A percentile compares a stretch with the other conserved stretches of the same genome.
Evolutionary conservation across 2,113 vertebrate genomes (phyloP).

Genomic region (Mustela nigripes): DNA sequence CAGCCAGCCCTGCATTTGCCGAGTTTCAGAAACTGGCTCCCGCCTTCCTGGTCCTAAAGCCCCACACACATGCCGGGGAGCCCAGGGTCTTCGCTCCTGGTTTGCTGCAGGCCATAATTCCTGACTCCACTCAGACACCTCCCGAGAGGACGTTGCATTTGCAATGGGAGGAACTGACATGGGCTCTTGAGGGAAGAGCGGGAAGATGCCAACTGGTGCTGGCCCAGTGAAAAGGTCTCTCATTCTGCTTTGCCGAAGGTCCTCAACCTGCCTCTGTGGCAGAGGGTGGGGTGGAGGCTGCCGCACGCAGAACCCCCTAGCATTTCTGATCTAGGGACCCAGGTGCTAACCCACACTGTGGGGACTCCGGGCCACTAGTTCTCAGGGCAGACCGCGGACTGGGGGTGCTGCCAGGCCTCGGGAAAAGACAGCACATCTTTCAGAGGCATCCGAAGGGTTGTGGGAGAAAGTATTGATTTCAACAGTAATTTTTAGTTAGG

Average conservation of each 20-base stretch:
- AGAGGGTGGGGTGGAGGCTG: neutral
- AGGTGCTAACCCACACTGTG: neutral
- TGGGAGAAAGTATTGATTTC: constrained; percentile 13
- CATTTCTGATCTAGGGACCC: neutral
- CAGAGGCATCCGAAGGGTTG: neutral
- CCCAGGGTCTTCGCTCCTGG: neutral
- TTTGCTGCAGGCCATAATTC: neutral
- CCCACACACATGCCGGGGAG: neutral
- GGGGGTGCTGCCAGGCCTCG: neutral
- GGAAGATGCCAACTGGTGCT: neutral
- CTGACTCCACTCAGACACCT: constrained; percentile 44
- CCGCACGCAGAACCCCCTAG: neutral
- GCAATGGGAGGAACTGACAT: constrained; percentile 60
- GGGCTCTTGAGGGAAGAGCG: constrained; percentile 66
- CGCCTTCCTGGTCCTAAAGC: constrained; percentile 51
- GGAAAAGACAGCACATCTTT: neutral
- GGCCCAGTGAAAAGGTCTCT: neutral
- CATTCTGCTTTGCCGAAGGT: neutral
- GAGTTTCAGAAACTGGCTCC: constrained; percentile 55
- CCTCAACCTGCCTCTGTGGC: neutral
- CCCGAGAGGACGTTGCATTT: constrained; percentile 45
- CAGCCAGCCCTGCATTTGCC: constrained; percentile 49
- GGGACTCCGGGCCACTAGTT: neutral
- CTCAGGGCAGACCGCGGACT: neutral
- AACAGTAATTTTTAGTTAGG: neutral